Conservation (phyloP, 2,797 vertebrate genomes). For the Platyrinchus mystaceus region DNA sequence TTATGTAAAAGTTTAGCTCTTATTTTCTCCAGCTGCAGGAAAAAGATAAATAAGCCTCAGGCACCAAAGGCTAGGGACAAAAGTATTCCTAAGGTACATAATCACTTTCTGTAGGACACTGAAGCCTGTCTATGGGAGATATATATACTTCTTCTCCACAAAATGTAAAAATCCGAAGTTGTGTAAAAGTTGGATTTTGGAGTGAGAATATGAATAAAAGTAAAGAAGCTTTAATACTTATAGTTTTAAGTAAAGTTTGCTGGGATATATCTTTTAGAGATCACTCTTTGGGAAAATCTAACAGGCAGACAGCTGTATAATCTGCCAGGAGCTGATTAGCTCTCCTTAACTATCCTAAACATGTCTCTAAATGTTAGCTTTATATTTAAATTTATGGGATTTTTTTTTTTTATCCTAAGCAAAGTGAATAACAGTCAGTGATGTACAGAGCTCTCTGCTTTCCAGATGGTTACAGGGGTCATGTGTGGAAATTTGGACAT, state of each 20-base stretch:
- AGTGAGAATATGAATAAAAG: neutral
- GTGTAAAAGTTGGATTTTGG: neutral
- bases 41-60: neutral
- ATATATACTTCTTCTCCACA: accelerated
- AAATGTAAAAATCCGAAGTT: neutral
- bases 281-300: neutral
- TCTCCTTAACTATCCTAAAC: neutral
- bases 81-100: neutral
- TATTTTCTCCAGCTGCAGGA: neutral
- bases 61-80: neutral
- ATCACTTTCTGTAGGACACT: neutral
- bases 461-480: neutral
- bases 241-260: neutral
- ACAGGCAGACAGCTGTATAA: neutral
- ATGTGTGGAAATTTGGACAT: neutral
- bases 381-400: neutral
- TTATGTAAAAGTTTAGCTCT: neutral
- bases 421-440: neutral
- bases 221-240: neutral
- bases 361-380: neutral
- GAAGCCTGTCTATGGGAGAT: neutral
- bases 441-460: neutral
- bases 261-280: neutral
- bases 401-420: neutral
- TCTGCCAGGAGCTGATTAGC: neutral